Evolutionary conservation across 2,797 vertebrate genomes (phyloP).

Genomic region (Molossus molossus): DNA sequence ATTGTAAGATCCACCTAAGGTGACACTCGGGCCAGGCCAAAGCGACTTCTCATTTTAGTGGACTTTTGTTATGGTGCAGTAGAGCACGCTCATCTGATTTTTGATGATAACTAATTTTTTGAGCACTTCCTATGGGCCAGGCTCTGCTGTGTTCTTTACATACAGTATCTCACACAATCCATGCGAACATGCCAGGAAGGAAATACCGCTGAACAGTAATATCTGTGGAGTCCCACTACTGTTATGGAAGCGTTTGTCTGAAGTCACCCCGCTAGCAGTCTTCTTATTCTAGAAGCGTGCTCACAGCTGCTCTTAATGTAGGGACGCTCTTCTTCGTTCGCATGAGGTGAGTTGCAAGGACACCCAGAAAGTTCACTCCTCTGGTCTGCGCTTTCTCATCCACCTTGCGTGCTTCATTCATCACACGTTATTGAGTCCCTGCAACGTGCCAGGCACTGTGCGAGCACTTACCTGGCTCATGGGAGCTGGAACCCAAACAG

Average conservation of each 20-base stretch:
- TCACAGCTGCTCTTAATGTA: neutral
- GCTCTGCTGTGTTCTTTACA: neutral
- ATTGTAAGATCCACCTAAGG: neutral
- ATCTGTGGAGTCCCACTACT: neutral
- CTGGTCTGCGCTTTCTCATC: neutral
- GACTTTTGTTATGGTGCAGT: rapidly evolving
- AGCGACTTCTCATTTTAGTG: neutral
- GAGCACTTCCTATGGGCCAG: neutral
- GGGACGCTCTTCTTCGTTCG: neutral
- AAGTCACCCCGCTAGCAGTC: neutral
- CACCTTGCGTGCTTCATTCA: neutral
- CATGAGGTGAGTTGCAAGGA: neutral
- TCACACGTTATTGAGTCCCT: no score
- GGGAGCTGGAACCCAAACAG: neutral
- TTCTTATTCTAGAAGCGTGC: neutral
- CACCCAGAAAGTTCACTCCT: neutral
- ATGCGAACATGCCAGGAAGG: neutral
- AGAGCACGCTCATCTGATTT: neutral
- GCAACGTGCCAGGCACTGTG: neutral
- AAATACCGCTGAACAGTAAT: neutral
- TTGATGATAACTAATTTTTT: neutral
- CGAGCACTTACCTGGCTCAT: neutral
- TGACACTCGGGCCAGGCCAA: neutral
- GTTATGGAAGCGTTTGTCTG: neutral
- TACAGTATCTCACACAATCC: neutral